Conservation (phyloP, 2,113 vertebrate genomes). For the Seriola aureovittata region DNA sequence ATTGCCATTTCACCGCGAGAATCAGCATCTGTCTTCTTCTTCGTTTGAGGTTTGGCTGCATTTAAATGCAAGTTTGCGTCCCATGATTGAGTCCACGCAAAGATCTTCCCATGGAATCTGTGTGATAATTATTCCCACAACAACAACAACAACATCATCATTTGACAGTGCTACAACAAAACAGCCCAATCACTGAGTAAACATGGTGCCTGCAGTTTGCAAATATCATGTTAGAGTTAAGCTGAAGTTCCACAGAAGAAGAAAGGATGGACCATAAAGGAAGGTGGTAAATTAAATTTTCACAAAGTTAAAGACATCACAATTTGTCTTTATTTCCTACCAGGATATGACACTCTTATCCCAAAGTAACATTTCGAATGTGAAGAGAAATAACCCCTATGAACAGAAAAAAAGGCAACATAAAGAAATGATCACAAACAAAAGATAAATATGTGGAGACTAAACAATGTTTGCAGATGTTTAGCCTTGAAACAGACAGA, state of each 20-base stretch:
- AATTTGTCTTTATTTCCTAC: conserved; percentile 71
- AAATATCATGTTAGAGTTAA: too few species aligned
- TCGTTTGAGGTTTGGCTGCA: conserved; percentile 13
- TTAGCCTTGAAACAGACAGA: not conserved
- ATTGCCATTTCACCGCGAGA: not conserved
- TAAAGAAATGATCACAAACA: conserved; percentile 57
- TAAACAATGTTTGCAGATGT: conserved; percentile 6
- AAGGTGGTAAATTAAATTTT: not conserved
- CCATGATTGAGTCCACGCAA: too few species aligned
- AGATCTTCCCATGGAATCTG: not conserved
- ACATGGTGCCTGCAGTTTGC: not conserved
- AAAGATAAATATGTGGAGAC: conserved; percentile 53
- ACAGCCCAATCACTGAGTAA: not conserved
- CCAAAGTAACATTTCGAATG: conserved; percentile 65
- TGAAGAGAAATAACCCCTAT: conserved; percentile 36
- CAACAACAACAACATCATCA: not conserved
- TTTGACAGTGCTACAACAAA: not conserved
- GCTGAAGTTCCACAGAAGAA: not conserved
- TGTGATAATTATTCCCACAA: not conserved
- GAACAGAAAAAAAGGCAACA: conserved; percentile 42
- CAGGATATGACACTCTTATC: conserved; percentile 44
- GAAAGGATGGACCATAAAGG: too few species aligned
- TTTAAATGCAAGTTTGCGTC: not conserved
- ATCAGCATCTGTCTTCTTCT: not conserved
- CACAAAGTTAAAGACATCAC: conserved; percentile 11